Evolutionary conservation across 2,888 invertebrate genomes (phyloP), one percentile per base, ranked within the genome.

Genomic region (Mythimna vitellina): DNA sequence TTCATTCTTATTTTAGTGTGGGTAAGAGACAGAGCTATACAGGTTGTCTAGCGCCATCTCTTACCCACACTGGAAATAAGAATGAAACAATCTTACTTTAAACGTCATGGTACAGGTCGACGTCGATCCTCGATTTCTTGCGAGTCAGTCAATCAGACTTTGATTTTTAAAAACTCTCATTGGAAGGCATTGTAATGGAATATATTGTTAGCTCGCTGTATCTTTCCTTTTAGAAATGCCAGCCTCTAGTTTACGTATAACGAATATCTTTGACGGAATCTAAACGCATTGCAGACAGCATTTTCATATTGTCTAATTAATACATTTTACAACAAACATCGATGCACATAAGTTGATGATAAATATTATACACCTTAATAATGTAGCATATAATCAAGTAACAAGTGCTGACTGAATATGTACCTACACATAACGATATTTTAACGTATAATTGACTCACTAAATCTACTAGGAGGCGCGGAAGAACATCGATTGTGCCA

Each of bases 401-500:
- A 88, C 85, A 87, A 85, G 86, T 85, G 85, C 85, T 86, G 82
- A 86, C 82, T 86, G 82, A 85, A 88, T 84, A 84, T 80, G 76
- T 81, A 86, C 82, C 78, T 85, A 86, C 74, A 85, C 70, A 70
- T 86, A 81, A 85, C 81, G 79, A 85, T 86, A 86, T 78, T 79
- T 84, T 79, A 86, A 81, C 81, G 81, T 87, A 88, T 91, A 92
- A 89, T 90, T 93, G 91, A 91, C 92, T 89, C 87, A 86, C 86
- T 90, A 90, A 88, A 89, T 88, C 86, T 90, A 85, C 69, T 76
- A 91, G 89, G 89, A 92, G 91, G 90, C 92, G 92, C 92, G 93
- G 94, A 95, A 94, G 93, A 93, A 92, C 93, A 86, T 89, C 83
- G 93, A 93, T 93, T 93, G 89, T 91, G 92, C 91, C 92, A 91